These are phyloP conservation scores for Halictus quadricinctus DNA, from an alignment of 2,888 invertebrate genomes.

Conservation along the genomic window DNA sequence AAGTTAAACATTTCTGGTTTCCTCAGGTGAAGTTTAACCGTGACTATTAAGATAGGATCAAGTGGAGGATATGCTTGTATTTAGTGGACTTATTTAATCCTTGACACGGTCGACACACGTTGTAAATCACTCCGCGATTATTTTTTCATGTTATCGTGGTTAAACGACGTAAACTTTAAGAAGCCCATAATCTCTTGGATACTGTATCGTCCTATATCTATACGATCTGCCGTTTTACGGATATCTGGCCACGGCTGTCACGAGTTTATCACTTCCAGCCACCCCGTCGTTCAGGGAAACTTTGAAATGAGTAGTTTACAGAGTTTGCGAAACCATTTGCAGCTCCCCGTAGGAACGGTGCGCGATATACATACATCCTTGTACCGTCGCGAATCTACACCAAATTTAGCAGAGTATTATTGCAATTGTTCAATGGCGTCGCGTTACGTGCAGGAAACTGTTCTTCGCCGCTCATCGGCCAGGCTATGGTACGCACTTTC, in stretches of 20 bases:
- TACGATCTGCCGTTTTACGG: slow-evolving; percentile 33
- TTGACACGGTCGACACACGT: background rate
- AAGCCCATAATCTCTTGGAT: background rate
- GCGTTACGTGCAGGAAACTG: slow-evolving; percentile 14
- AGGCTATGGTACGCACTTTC: slow-evolving; percentile 33
- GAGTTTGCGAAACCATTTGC: slow-evolving; percentile 44
- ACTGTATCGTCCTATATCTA: background rate
- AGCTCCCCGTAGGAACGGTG: background rate
- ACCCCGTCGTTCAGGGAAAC: slow-evolving; percentile 35
- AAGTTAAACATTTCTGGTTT: too few species aligned
- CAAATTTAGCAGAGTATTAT: slow-evolving; percentile 35
- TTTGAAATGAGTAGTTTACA: slow-evolving; percentile 51
- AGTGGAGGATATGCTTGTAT: too few species aligned
- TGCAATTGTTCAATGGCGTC: slow-evolving; percentile 27
- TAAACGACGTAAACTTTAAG: slow-evolving; percentile 2
- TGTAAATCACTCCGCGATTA: background rate
- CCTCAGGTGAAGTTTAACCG: too few species aligned
- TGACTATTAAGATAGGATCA: too few species aligned
- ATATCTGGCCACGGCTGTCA: slow-evolving; percentile 34
- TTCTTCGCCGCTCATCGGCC: slow-evolving; percentile 16
- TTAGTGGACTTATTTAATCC: background rate
- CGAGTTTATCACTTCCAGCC: slow-evolving; percentile 32
- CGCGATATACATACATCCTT: background rate
- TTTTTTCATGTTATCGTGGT: background rate
- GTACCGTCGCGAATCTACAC: slow-evolving; percentile 24